phyloP scores from a whole-genome alignment of 1,140 invertebrate genomes.

The Teleopsis dalmanni region DNA sequence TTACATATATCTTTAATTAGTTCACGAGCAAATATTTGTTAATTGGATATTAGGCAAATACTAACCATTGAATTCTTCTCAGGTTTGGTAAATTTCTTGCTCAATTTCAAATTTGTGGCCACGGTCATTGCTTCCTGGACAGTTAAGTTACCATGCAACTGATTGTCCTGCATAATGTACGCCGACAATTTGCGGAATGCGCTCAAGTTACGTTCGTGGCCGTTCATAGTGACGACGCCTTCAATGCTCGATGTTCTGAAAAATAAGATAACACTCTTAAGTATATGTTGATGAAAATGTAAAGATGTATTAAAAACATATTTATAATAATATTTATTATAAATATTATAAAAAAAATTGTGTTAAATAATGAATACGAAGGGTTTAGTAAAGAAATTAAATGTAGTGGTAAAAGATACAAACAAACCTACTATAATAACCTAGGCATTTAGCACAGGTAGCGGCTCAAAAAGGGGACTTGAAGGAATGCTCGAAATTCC shows the following conservation, averaged over 20 bases:
- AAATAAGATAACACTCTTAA: constrained; percentile 13
- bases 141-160: constrained; percentile 85
- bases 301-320: not conserved
- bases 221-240: constrained; percentile 79
- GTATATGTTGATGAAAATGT: not conserved
- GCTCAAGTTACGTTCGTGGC: constrained; percentile 76
- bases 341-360: too few relatives aligned
- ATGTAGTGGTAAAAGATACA: too few relatives aligned
- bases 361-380: too few relatives aligned
- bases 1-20: too few relatives aligned
- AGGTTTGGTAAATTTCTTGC: constrained; percentile 56
- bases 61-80: constrained; percentile 80
- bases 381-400: too few relatives aligned
- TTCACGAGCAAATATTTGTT: too few relatives aligned
- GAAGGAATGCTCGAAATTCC: too few relatives aligned
- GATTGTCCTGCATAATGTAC: constrained; percentile 98
- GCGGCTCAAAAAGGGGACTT: too few relatives aligned
- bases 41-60: too few relatives aligned
- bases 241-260: constrained; percentile 65
- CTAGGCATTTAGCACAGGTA: too few relatives aligned
- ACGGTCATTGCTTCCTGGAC: constrained; percentile 91
- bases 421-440: too few relatives aligned
- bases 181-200: constrained; percentile 89
- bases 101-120: constrained; percentile 81
- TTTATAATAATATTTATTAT: not conserved